Conservation (phyloP, 2,888 invertebrate species). For the Rhagium mordax region DNA sequence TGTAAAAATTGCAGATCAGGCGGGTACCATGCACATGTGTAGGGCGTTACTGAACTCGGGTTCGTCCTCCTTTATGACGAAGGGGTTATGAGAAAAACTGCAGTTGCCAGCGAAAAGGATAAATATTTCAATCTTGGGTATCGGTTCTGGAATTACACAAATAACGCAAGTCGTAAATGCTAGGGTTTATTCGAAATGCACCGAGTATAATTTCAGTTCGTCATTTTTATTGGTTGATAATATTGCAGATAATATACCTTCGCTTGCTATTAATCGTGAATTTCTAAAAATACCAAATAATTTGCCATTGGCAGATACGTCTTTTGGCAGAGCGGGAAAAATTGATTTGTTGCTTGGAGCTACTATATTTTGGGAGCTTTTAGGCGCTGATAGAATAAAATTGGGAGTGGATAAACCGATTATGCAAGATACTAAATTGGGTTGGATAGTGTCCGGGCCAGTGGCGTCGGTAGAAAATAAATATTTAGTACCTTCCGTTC, state of each 20-base stretch:
- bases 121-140: background rate
- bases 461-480: background rate
- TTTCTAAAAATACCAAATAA: background rate
- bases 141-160: background rate
- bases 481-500: background rate
- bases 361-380: slow-evolving; percentile 16
- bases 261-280: background rate
- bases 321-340: background rate
- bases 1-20: background rate
- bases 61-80: background rate
- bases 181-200: background rate
- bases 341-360: background rate
- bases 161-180: background rate
- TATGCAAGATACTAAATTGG: slow-evolving; percentile 23
- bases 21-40: background rate
- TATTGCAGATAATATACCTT: slow-evolving; percentile 5
- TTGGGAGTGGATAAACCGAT: slow-evolving; percentile 12
- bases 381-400: slow-evolving; percentile 18
- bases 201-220: background rate
- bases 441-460: slow-evolving; percentile 19
- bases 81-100: background rate
- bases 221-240: slow-evolving; percentile 6
- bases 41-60: background rate
- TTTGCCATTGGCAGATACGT: background rate
- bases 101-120: background rate